Conservation (phyloP, 2,888 invertebrate genomes). For the Bombyx huttoni region DNA sequence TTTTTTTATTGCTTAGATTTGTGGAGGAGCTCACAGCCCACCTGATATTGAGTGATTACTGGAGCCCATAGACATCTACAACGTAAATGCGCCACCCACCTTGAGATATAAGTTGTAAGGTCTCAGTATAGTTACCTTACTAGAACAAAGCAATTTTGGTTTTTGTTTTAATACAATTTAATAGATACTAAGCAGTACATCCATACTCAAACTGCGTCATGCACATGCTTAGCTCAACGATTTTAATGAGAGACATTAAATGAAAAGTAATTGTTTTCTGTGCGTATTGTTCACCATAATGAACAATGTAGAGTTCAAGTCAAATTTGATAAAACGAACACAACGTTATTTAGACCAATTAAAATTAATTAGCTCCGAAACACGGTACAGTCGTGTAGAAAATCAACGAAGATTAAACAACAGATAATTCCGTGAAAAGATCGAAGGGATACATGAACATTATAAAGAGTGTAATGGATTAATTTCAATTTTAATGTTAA, state of each 20-base stretch:
- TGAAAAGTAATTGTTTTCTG: neutral
- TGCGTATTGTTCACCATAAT: neutral
- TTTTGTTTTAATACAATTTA: no score
- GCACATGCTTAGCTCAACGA: neutral
- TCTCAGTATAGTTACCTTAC: no score
- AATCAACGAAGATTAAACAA: conserved; percentile 54
- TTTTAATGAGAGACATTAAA: neutral
- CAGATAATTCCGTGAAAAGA: conserved; percentile 3
- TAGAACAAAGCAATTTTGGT: no score
- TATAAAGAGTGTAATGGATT: neutral
- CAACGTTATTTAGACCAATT: conserved; percentile 48
- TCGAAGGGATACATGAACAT: neutral
- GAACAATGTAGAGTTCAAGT: neutral
- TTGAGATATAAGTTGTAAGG: no score
- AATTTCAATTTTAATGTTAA: no score
- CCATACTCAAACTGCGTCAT: neutral
- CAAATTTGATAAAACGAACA: conserved; percentile 32
- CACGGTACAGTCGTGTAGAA: conserved; percentile 53
- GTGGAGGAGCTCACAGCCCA: no score
- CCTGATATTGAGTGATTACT: no score
- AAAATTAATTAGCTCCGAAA: conserved; percentile 67
- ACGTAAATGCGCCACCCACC: no score
- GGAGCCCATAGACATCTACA: no score
- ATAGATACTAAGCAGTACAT: neutral
- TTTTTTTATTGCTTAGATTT: no score